phyloP scores from a whole-genome alignment of 2,113 vertebrate species.

The Tragelaphus imberbis region DNA sequence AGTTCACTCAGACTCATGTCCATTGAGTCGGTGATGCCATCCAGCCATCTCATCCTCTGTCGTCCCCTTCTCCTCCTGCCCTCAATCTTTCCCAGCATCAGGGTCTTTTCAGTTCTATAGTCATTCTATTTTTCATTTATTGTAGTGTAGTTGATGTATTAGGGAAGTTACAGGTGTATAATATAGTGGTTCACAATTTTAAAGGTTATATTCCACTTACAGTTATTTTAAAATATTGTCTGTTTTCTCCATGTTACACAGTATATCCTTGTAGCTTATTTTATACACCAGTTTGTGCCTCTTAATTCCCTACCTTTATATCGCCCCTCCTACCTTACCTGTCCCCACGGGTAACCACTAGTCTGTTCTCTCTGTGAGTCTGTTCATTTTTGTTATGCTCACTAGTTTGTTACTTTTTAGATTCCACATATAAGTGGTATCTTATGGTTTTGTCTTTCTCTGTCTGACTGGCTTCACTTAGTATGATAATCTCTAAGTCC shows the following conservation, averaged over 20 bases:
- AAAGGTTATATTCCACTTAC: not conserved
- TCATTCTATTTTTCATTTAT: not conserved
- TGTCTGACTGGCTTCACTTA: not conserved
- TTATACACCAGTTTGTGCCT: not conserved
- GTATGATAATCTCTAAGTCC: not conserved
- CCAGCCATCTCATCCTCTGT: not conserved
- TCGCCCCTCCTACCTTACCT: not conserved
- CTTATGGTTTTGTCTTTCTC: not conserved
- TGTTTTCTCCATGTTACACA: not conserved
- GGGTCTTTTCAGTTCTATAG: not conserved
- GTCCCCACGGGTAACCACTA: not conserved
- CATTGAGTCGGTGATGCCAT: rapidly evolving
- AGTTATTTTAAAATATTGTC: not conserved
- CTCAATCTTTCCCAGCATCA: not conserved
- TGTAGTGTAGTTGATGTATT: not conserved
- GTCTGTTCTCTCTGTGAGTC: not conserved
- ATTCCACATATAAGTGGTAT: not conserved
- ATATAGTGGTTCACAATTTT: not conserved
- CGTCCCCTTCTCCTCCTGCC: not conserved
- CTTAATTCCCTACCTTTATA: not conserved
- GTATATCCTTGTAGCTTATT: not conserved
- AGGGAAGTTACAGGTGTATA: not conserved
- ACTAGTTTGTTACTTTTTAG: not conserved
- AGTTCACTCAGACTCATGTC: not conserved
- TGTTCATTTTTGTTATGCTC: not conserved